Evolutionary conservation across 1,140 invertebrate species (phyloP).

Genomic region (Brachionus paranguensis): DNA sequence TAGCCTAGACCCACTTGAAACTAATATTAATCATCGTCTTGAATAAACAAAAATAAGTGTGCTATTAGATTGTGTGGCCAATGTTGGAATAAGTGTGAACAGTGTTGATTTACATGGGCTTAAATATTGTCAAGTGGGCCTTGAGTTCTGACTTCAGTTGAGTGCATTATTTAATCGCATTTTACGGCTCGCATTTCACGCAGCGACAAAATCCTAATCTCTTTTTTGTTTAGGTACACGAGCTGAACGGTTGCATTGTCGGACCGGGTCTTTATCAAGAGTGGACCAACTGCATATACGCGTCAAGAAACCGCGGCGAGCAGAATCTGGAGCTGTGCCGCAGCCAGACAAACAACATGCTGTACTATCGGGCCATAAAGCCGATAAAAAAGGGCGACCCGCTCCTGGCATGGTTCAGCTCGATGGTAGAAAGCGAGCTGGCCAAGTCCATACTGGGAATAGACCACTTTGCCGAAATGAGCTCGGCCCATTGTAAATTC

Average conservation of each 20-base stretch:
- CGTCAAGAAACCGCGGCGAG: constrained; percentile 65
- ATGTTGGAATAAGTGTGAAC: constrained; percentile 7
- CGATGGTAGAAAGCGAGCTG: constrained; percentile 65
- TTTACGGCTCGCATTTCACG: neutral
- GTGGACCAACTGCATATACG: constrained; percentile 59
- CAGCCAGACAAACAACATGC: constrained; percentile 43
- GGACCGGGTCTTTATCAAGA: constrained; percentile 42
- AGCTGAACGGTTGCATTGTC: constrained; percentile 10
- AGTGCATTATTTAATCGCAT: constrained; percentile 10
- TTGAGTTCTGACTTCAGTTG: neutral
- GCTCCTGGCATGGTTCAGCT: constrained; percentile 73
- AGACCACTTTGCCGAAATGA: neutral
- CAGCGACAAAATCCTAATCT: neutral
- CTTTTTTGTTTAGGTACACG: neutral
- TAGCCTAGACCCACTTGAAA: constrained; percentile 11
- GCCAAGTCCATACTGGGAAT: constrained; percentile 71
- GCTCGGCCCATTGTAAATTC: neutral
- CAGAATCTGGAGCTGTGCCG: constrained; percentile 62
- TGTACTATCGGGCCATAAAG: constrained; percentile 48
- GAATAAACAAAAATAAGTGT: constrained; percentile 28
- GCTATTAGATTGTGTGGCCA: neutral
- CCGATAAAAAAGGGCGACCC: constrained; percentile 61
- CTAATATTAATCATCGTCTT: constrained; percentile 20
- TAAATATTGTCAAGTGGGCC: neutral
- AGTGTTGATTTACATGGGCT: constrained; percentile 16